Percentiles rank a stretch among this genome's conserved stretches.
These are phyloP conservation scores for Antennarius maculatus DNA, from an alignment of 2,797 vertebrate species.

Conservation along the genomic window DNA sequence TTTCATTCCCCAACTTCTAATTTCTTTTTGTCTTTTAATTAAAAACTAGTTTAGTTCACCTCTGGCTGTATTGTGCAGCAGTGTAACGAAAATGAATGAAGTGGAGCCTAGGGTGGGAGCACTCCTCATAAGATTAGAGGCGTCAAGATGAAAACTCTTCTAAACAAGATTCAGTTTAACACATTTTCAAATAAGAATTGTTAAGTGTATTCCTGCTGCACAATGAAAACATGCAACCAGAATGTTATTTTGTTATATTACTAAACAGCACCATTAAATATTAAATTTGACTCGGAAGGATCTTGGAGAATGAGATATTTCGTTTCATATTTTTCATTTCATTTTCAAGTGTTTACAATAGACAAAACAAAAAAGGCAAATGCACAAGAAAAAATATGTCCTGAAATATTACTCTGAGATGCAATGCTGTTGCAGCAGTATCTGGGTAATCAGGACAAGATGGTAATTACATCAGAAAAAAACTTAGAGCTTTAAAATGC, in stretches of 20 bases:
- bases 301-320: conserved; percentile 41
- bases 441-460: conserved; percentile 35
- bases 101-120: conserved; percentile 61
- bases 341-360: conserved; percentile 41
- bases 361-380: conserved; percentile 12
- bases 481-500: conserved; percentile 21
- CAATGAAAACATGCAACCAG: conserved; percentile 49
- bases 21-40: conserved; percentile 80
- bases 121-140: conserved; percentile 69
- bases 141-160: conserved; percentile 66
- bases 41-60: conserved; percentile 75
- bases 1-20: conserved; percentile 65
- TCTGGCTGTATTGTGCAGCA: conserved; percentile 72
- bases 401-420: too few relatives aligned
- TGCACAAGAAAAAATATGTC: neutral
- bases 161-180: conserved; percentile 65
- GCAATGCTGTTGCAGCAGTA: neutral
- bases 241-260: conserved; percentile 63
- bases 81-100: conserved; percentile 69
- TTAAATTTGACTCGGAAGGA: conserved; percentile 34
- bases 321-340: neutral
- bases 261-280: conserved; percentile 55
- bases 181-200: conserved; percentile 63
- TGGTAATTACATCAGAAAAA: conserved; percentile 37
- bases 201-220: conserved; percentile 40